Evolutionary conservation across 1,140 invertebrate genomes (phyloP), one percentile per base, ranked within the genome.

Genomic region (Penaeus japonicus): DNA sequence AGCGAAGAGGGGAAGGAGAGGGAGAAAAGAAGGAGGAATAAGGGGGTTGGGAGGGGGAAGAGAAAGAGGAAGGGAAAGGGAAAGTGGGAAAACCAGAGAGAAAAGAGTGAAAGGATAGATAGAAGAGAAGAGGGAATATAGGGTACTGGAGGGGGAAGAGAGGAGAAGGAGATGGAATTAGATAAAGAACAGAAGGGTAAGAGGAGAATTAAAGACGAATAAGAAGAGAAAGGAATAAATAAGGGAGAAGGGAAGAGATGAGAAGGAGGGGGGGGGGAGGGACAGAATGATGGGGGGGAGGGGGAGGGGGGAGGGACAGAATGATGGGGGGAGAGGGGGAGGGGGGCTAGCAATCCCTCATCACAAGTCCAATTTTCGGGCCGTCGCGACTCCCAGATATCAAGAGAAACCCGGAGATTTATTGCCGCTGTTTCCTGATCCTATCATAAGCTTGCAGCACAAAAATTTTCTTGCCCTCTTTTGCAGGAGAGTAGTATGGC

Each of bases 381-480:
- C 80, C 86, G 86, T 88, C 86, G 27, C 27, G 86, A 84, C 62
- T 62, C 86, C 80, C 24, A 84, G 86, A 77, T 88, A 88, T 88
- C 86, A 88, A 88, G 86, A 88, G 80, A 84, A 88, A 30, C 79
- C 35, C n/a, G 65, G 77, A 65, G 83, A 88, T 88, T 88, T 88
- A 88, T 79, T 62, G 79, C 86, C 65, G 53, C 86, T 88, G 80
- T 83, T 88, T 88, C 86, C 86, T 88, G 86, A 88, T 88, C 86
- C 86, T 88, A 88, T 88, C 86, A 83, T 83, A 80, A 75, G 86
- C 70, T 82, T 57, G 86, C 65, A 83, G 59, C 80, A 78, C 62
- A 83, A 82, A 82, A 88, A 88, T 77, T 77, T 83, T 32, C 32
- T 32, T 73, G 79, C 55, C 83, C 55, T 54, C 77, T 75, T 75